These are phyloP conservation scores for Linnaemya vulpina DNA, from an alignment of 2,888 invertebrate genomes.

Conservation along the genomic window DNA sequence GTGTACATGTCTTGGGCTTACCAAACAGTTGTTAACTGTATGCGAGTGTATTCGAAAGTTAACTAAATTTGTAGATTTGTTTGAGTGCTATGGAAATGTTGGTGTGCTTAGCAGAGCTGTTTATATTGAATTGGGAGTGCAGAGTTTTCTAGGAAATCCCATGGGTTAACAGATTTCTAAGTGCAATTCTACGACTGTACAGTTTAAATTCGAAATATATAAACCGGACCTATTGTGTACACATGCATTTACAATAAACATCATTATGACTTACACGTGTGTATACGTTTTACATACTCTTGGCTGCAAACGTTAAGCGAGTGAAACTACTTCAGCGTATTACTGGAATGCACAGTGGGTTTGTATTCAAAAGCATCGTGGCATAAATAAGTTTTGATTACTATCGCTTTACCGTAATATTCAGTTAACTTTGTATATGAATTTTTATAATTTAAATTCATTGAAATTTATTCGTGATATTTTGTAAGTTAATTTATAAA, in stretches of 20 bases:
- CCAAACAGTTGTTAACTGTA: constrained; percentile 22
- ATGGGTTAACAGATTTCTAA: constrained; percentile 65
- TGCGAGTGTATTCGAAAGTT: constrained; percentile 23
- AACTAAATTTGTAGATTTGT: constrained; percentile 10
- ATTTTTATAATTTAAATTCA: too few relatives aligned
- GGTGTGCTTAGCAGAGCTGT: neutral
- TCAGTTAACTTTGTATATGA: neutral
- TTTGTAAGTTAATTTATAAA: too few relatives aligned
- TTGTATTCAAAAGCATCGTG: too few relatives aligned
- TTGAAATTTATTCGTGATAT: too few relatives aligned
- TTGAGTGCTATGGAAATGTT: constrained; percentile 6
- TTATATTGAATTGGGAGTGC: constrained; percentile 50
- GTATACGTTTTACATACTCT: neutral
- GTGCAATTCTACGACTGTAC: constrained; percentile 37
- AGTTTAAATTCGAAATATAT: constrained; percentile 33
- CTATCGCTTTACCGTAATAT: too few relatives aligned
- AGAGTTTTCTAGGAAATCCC: constrained; percentile 62
- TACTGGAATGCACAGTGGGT: neutral
- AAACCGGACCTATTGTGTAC: constrained; percentile 22
- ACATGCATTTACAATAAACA: constrained; percentile 17
- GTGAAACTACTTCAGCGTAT: constrained; percentile 46
- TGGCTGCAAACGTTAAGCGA: constrained; percentile 10
- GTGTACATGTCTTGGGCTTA: neutral
- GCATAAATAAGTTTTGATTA: too few relatives aligned
- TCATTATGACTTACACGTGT: neutral